Conservation (phyloP, 2,797 vertebrate species). For the Cynopterus sphinx region DNA sequence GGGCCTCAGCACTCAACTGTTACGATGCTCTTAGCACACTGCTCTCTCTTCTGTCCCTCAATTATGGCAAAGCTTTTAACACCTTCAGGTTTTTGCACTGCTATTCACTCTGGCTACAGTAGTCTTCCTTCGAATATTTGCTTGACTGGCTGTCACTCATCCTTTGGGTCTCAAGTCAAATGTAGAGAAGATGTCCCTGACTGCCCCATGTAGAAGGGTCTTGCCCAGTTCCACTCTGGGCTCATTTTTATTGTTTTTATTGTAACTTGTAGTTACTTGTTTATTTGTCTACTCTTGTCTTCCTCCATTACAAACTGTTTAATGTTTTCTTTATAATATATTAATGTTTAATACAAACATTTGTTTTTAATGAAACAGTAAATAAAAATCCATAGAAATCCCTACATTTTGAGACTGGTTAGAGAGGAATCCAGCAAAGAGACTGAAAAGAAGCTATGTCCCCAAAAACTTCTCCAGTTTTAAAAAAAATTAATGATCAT, state of each 20-base stretch:
- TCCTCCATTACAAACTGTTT: neutral
- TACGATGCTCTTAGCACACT: neutral
- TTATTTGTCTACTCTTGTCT: neutral
- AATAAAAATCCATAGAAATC: neutral
- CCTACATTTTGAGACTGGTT: neutral
- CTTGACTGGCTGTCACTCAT: neutral
- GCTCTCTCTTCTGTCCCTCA: neutral
- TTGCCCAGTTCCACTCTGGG: neutral
- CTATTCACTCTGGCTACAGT: neutral
- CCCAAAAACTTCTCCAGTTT: neutral
- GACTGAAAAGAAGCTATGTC: neutral
- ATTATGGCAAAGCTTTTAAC: neutral
- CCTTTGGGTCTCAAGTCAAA: neutral
- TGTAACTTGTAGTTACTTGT: neutral
- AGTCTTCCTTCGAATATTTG: neutral
- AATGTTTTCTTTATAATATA: neutral
- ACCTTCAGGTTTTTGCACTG: neutral
- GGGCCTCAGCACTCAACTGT: neutral
- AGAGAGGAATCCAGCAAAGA: neutral
- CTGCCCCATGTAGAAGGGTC: fast-evolving
- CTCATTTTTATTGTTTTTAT: neutral
- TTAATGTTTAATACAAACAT: neutral
- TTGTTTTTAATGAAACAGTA: neutral
- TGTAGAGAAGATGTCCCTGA: neutral
- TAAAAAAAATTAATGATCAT: neutral